Evolutionary conservation across 2,113 vertebrate species (phyloP).

Genomic region (Scomber scombrus): DNA sequence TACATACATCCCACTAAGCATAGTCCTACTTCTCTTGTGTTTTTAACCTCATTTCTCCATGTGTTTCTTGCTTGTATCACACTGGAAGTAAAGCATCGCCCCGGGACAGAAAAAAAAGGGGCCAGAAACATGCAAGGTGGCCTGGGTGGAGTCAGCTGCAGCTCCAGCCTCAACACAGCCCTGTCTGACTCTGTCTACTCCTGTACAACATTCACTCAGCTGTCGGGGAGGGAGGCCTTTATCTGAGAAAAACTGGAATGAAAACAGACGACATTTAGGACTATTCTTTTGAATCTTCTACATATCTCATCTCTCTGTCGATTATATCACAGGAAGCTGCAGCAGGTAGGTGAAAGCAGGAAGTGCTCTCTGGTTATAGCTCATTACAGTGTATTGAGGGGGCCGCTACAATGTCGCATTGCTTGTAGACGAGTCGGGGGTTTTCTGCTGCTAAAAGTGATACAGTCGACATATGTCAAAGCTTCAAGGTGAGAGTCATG

Average conservation of each 20-base stretch:
- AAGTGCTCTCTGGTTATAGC: slow-evolving; percentile 45
- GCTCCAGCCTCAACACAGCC: slow-evolving; percentile 11
- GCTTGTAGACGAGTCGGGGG: not conserved
- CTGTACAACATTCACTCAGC: not conserved
- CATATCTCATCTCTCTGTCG: not conserved
- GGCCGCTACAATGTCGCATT: slow-evolving; percentile 3
- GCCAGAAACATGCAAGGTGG: slow-evolving; percentile 5
- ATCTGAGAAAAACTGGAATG: not conserved
- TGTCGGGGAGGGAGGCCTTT: too few relatives aligned
- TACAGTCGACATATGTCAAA: not conserved
- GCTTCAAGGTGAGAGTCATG: accelerated
- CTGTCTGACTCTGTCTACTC: not conserved
- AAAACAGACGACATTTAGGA: not conserved
- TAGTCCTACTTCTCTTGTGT: too few relatives aligned
- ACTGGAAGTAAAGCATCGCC: slow-evolving; percentile 17
- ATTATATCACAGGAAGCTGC: not conserved
- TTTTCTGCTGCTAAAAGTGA: not conserved
- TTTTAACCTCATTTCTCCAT: too few relatives aligned
- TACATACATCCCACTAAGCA: too few relatives aligned
- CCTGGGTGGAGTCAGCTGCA: slow-evolving; percentile 72
- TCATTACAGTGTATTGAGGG: not conserved
- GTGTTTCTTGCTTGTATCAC: not conserved
- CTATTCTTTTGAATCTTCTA: not conserved
- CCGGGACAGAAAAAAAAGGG: slow-evolving; percentile 41
- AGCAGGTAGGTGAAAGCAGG: slow-evolving; percentile 63